Evolutionary conservation across 2,888 invertebrate species (phyloP), one percentile per base, ranked within the genome.

Genomic region (Troides oblongomaculatus): DNA sequence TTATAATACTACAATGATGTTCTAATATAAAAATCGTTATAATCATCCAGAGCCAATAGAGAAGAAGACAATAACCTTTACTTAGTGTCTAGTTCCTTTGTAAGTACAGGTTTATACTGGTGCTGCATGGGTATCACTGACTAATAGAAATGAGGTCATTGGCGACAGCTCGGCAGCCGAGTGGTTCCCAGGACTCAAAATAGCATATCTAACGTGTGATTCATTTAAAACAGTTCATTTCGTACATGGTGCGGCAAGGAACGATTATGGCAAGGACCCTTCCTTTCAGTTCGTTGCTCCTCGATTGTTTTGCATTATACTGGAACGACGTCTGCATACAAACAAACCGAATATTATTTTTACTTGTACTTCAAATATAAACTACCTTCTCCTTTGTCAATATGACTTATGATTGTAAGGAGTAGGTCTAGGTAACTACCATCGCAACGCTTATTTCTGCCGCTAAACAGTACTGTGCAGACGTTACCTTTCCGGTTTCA

Each of bases 251-350:
- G 72, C 75, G 81, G 72, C 69, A 68, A 79, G 75, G 78, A 79
- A 81, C 81, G 79, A 81, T 86, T 86, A 88, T 80, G 84, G 84
- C 87, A 84, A 84, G 85, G 82, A 82, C 82, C 85, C 85, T 88
- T 87, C 85, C 87, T 84, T 77, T 73, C 81, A 89, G 92, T 89
- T 91, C 91, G 86, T 85, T 90, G 92, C 86, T 81, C 91, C 77
- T 72, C 73, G 76, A 85, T 83, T 87, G 87, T 87, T 88, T 87
- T 84, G 88, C 88, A 86, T 85, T 79, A 82, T 79, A 79, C 74
- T 72, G 79, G 79, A 80, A 86, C 87, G 80, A 70, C 75, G 89
- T 87, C 89, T 87, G 92, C 89, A 91, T 91, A 84, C 80, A 86
- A 85, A 90, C 86, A 66, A 65, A 18, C 2, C 21, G 14, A n/a